A percentile compares a stretch with the other conserved stretches of the same genome.
These are phyloP conservation scores for Psittacula derbiana DNA, from an alignment of 2,797 vertebrate genomes.

Conservation along the genomic window DNA sequence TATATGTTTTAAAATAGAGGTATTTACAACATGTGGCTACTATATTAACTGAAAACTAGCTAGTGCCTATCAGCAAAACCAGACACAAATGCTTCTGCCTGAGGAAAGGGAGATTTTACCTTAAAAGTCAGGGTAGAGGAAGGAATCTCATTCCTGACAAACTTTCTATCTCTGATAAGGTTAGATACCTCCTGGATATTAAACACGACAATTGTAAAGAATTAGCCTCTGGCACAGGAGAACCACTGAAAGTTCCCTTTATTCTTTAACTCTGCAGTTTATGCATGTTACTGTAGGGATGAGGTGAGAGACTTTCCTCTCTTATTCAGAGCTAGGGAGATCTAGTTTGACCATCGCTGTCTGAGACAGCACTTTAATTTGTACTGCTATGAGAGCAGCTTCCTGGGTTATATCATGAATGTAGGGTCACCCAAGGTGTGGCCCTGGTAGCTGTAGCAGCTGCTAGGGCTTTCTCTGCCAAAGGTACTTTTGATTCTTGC, in stretches of 20 bases:
- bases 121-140: background rate
- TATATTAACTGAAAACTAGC: background rate
- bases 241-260: background rate
- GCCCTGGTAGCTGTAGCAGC: background rate
- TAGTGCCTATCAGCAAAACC: background rate
- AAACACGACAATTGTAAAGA: background rate
- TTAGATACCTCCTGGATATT: background rate
- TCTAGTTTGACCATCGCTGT: background rate
- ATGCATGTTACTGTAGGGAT: background rate
- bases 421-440: background rate
- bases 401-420: background rate
- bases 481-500: background rate
- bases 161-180: background rate
- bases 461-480: background rate
- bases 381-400: background rate
- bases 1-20: background rate
- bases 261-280: accelerated
- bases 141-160: background rate
- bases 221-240: background rate
- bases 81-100: background rate
- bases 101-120: background rate
- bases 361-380: background rate
- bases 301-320: background rate
- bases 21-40: background rate
- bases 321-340: background rate